Conservation (phyloP, 2,113 vertebrate species). For the Aptenodytes patagonicus region DNA sequence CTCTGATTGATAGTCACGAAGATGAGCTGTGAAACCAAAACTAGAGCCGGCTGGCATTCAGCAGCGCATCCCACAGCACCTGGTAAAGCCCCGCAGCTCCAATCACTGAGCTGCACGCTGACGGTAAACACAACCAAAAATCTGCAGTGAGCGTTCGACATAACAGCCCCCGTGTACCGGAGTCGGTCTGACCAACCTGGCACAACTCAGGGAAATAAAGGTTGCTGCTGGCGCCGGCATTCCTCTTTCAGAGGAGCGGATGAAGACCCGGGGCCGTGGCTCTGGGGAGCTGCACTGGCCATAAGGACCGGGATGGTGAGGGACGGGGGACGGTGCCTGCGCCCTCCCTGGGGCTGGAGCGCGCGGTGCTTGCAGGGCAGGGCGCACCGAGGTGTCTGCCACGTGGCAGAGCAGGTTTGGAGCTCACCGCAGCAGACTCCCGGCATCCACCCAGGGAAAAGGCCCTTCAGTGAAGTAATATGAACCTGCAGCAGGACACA, state of each 20-base stretch:
- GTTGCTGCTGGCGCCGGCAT: accelerated
- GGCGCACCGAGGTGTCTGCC: neutral
- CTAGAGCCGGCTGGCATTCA: no score
- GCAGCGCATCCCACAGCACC: neutral
- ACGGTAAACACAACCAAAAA: neutral
- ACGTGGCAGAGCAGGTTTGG: no score
- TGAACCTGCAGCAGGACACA: neutral
- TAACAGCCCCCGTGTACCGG: no score
- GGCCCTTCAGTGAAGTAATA: neutral
- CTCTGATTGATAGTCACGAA: neutral
- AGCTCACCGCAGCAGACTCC: neutral
- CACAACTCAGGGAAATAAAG: neutral
- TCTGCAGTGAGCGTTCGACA: accelerated
- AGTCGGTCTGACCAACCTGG: neutral
- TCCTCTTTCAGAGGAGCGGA: neutral
- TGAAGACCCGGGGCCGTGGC: no score
- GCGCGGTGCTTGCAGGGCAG: neutral
- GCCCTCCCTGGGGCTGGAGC: neutral
- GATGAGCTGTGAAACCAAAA: neutral
- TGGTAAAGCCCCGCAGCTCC: neutral
- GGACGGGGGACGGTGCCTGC: neutral
- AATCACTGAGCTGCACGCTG: accelerated
- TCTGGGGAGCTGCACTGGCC: neutral
- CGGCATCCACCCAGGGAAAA: neutral
- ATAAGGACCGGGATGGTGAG: neutral